These are phyloP conservation scores for Odontothrips loti DNA, from an alignment of 2,888 invertebrate species.

Conservation along the genomic window DNA sequence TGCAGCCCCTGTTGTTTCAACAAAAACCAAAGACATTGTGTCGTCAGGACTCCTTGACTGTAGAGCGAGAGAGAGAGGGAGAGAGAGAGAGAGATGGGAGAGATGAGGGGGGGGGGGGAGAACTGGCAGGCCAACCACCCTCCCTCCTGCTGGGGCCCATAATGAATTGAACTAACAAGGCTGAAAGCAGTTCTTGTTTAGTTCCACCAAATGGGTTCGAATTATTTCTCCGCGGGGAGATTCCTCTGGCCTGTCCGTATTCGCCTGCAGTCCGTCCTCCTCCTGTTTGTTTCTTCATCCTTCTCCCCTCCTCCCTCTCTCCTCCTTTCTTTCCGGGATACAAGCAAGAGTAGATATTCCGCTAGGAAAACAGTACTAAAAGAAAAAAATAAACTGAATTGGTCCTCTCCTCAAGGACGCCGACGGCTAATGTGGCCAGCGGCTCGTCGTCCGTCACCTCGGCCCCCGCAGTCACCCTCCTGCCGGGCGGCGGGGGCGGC, in stretches of 20 bases:
- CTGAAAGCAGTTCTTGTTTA: slow-evolving; percentile 17
- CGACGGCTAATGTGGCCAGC: not conserved
- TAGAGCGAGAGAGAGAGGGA: not conserved
- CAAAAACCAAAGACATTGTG: not conserved
- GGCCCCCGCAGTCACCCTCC: not conserved
- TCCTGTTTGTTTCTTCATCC: not conserved
- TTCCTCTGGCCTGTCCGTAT: not conserved
- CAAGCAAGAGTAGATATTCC: not conserved
- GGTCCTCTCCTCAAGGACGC: not conserved
- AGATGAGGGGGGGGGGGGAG: not conserved
- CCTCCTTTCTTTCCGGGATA: not conserved
- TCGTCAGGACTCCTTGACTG: not conserved
- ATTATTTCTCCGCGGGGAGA: not conserved
- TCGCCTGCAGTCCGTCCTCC: no score
- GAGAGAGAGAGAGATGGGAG: not conserved
- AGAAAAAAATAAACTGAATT: no score
- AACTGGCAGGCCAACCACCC: not conserved
- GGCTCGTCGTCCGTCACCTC: not conserved
- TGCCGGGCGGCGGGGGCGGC: not conserved
- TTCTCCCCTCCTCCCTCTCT: not conserved
- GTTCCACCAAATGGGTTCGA: not conserved
- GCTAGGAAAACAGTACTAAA: no score
- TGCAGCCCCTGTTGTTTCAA: not conserved
- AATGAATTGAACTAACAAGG: slow-evolving; percentile 26
- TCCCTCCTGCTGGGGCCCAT: not conserved